Evolutionary conservation across 1,140 invertebrate genomes (phyloP).

Genomic region (Mycetomoellerius zeteki): DNA sequence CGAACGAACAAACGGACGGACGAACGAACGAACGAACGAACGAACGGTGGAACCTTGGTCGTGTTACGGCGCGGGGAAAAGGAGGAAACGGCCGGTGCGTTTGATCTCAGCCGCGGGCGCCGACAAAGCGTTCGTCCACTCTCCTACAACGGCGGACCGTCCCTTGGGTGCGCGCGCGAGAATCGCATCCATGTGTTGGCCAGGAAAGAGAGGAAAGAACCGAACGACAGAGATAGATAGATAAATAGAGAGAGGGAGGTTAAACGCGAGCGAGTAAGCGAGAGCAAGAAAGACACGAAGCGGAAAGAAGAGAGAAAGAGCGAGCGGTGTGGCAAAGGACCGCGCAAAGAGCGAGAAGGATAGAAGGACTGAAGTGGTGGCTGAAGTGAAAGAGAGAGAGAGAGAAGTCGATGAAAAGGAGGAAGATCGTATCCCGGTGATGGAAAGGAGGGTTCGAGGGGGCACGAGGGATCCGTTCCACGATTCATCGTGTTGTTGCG

Average conservation of each 20-base stretch:
- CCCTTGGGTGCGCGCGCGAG: slow-evolving; percentile 74
- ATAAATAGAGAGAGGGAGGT: slow-evolving; percentile 57
- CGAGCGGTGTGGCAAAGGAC: slow-evolving; percentile 56
- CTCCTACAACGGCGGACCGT: slow-evolving; percentile 79
- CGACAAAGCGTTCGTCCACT: slow-evolving; percentile 85
- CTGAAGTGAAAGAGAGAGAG: slow-evolving; percentile 40
- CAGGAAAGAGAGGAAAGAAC: slow-evolving; percentile 42
- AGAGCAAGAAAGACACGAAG: slow-evolving; percentile 70
- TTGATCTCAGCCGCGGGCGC: slow-evolving; percentile 86
- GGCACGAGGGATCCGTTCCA: slow-evolving; percentile 72
- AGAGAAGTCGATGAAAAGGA: slow-evolving; percentile 38
- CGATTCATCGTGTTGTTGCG: slow-evolving; percentile 75
- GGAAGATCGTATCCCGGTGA: slow-evolving; percentile 50
- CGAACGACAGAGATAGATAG: slow-evolving; percentile 36
- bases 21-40: neutral
- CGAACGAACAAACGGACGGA: neutral
- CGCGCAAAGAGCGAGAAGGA: slow-evolving; percentile 19
- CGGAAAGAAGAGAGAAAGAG: slow-evolving; percentile 70
- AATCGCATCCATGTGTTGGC: slow-evolving; percentile 59
- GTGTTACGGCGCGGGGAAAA: slow-evolving; percentile 70
- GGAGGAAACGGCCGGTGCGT: slow-evolving; percentile 81
- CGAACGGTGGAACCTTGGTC: slow-evolving; percentile 64
- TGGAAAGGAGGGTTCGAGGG: slow-evolving; percentile 1
- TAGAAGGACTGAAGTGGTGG: slow-evolving; percentile 5
- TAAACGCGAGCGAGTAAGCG: slow-evolving; percentile 65